Percentiles rank a stretch among this genome's conserved stretches.
These are phyloP conservation scores for Rhopalosiphum maidis DNA, from an alignment of 1,140 invertebrate genomes.

Conservation along the genomic window DNA sequence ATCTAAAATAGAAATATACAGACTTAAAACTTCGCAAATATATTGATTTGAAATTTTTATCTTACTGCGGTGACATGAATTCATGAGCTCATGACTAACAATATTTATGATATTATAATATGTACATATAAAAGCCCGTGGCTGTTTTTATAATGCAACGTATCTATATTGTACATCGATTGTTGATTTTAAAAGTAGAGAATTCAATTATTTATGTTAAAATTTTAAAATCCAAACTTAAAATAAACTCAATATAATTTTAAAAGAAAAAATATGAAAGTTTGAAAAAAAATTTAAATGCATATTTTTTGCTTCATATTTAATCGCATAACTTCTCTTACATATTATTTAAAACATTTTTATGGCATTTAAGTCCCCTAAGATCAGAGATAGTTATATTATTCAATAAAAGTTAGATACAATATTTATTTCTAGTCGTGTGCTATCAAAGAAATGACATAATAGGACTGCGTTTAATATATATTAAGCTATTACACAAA, in stretches of 20 bases:
- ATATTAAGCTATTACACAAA: neutral
- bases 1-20: neutral
- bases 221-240: neutral
- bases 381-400: neutral
- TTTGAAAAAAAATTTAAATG: neutral
- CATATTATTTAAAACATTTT: neutral
- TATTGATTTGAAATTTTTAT: neutral
- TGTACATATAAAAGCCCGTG: no score
- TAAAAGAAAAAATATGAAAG: neutral
- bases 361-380: neutral
- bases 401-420: neutral
- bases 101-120: neutral
- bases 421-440: neutral
- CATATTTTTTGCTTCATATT: neutral
- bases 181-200: neutral
- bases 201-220: neutral
- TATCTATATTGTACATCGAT: no score
- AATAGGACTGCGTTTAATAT: neutral
- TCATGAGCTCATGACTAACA: neutral
- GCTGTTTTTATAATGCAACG: no score
- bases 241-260: neutral
- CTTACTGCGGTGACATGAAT: neutral
- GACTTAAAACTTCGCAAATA: neutral
- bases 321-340: neutral
- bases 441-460: neutral